These are phyloP conservation scores for Pandion haliaetus DNA, from an alignment of 2,113 vertebrate species.

Conservation along the genomic window DNA sequence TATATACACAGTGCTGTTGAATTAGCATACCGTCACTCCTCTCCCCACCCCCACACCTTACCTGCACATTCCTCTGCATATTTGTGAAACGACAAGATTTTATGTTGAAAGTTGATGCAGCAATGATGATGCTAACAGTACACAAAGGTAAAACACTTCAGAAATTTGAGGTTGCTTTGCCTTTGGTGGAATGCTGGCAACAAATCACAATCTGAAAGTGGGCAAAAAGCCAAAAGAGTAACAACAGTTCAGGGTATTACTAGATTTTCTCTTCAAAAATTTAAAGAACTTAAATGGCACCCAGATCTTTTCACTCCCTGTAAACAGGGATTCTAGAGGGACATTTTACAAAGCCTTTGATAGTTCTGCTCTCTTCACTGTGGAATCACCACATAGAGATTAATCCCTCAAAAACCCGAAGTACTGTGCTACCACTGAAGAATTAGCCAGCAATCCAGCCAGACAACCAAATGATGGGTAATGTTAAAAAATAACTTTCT, in stretches of 20 bases:
- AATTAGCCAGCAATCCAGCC: neutral
- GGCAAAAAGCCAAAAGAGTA: neutral
- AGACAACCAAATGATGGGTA: neutral
- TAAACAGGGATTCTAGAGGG: neutral
- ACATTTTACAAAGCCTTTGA: neutral
- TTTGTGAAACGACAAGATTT: neutral
- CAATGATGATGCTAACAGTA: neutral
- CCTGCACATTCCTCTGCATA: neutral
- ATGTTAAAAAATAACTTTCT: neutral
- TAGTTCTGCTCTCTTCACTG: neutral
- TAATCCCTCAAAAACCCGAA: neutral
- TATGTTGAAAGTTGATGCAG: neutral
- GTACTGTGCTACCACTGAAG: neutral
- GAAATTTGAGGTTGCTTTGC: neutral
- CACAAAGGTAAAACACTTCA: neutral
- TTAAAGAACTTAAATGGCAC: neutral
- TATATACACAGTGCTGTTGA: neutral
- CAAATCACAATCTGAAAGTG: neutral
- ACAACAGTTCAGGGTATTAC: neutral
- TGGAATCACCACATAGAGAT: neutral
- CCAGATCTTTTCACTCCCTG: neutral
- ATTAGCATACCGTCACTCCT: neutral
- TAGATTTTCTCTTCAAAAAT: neutral
- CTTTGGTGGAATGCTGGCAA: neutral
- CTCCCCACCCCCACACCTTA: too few relatives aligned